Evolutionary conservation across 2,797 vertebrate species (phyloP).

Genomic region (Steatocranus sp.): DNA sequence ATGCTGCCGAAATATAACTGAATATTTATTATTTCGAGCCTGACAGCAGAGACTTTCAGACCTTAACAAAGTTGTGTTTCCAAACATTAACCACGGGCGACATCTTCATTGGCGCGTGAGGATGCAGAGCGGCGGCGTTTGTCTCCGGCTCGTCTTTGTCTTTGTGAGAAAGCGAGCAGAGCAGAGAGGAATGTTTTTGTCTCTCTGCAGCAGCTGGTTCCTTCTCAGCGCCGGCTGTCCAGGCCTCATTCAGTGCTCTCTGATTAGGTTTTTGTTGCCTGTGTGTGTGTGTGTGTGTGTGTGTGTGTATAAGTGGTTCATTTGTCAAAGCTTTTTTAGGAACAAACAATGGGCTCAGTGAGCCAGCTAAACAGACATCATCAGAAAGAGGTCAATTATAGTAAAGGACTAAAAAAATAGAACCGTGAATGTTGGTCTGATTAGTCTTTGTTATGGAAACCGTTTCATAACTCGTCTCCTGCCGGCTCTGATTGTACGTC

Average conservation of each 20-base stretch:
- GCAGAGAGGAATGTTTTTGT: conserved; percentile 41
- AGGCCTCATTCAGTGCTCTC: conserved; percentile 29
- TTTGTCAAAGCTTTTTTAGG: conserved; percentile 38
- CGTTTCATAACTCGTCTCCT: neutral
- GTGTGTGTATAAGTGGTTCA: neutral
- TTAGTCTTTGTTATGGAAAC: conserved; percentile 49
- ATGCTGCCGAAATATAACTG: neutral
- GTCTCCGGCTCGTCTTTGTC: neutral
- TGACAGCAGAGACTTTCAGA: neutral
- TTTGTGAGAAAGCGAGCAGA: neutral
- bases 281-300: neutral
- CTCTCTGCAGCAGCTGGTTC: conserved; percentile 39
- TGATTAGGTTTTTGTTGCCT: conserved; percentile 24
- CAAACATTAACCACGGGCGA: neutral
- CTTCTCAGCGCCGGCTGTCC: conserved; percentile 28
- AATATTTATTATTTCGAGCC: neutral
- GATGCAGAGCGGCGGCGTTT: neutral
- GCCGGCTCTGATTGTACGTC: neutral
- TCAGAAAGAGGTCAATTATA: conserved; percentile 54
- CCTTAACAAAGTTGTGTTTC: neutral
- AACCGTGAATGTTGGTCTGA: conserved; percentile 9
- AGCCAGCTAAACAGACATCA: conserved; percentile 42
- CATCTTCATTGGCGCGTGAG: neutral
- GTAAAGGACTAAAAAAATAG: conserved; percentile 1
- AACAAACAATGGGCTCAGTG: conserved; percentile 62